These are phyloP conservation scores for Lacerta agilis DNA, from an alignment of 2,797 vertebrate species.

Conservation along the genomic window DNA sequence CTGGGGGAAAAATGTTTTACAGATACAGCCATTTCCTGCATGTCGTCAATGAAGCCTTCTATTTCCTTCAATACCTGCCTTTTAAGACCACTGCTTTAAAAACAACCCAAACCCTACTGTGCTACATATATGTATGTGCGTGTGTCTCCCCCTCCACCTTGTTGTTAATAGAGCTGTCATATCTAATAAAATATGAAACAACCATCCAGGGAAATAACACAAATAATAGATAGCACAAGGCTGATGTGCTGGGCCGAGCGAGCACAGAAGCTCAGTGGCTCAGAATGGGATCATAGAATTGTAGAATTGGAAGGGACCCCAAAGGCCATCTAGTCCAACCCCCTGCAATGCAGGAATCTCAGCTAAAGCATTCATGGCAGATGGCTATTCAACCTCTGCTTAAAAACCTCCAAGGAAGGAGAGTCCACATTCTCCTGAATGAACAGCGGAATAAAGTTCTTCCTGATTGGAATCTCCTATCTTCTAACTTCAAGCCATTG, in stretches of 20 bases:
- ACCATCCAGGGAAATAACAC: constrained; percentile 72
- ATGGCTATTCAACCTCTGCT: too few species aligned
- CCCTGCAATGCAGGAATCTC: too few species aligned
- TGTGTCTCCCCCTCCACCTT: constrained; percentile 52
- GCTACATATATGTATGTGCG: constrained; percentile 1
- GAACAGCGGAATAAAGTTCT: too few species aligned
- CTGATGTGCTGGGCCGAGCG: constrained; percentile 57
- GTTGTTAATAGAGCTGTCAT: constrained; percentile 82
- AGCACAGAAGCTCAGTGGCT: constrained; percentile 64
- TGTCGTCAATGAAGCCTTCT: constrained; percentile 60
- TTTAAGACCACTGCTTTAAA: constrained; percentile 60
- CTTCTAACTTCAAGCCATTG: too few species aligned
- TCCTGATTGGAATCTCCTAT: too few species aligned
- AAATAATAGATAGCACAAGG: constrained; percentile 60
- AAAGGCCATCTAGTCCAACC: too few species aligned
- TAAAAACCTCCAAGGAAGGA: too few species aligned
- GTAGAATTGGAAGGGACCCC: too few species aligned
- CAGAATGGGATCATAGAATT: constrained; percentile 48
- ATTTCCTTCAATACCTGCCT: constrained; percentile 66
- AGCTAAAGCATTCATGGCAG: too few species aligned
- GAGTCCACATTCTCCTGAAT: too few species aligned
- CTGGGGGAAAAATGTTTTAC: constrained; percentile 55
- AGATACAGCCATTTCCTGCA: constrained; percentile 58
- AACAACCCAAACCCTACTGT: constrained; percentile 52
- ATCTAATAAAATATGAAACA: constrained; percentile 79